A percentile compares a stretch with the other conserved stretches of the same genome.
Evolutionary conservation across 2,888 invertebrate genomes (phyloP).

Genomic region (Allacma fusca): DNA sequence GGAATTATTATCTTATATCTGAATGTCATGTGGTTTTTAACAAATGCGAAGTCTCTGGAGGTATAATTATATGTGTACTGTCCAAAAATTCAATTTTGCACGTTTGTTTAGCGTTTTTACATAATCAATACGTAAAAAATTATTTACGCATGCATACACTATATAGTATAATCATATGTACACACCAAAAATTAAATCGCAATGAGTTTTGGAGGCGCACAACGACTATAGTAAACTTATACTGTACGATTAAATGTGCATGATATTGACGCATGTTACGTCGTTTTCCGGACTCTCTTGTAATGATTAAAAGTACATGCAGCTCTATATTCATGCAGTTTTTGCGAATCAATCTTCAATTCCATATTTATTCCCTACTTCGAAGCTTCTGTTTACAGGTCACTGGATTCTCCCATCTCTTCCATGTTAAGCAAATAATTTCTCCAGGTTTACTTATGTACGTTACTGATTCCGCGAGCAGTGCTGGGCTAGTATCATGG

Average conservation of each 20-base stretch:
- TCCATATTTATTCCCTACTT: not conserved
- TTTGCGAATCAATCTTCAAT: no score
- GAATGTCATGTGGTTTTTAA: conserved; percentile 12
- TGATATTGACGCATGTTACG: no score
- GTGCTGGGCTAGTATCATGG: no score
- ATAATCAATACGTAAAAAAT: no score
- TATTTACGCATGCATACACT: no score
- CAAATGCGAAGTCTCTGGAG: not conserved
- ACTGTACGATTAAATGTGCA: no score
- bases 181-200: not conserved
- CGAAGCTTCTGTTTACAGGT: not conserved
- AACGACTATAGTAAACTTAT: not conserved
- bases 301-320: no score
- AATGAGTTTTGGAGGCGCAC: not conserved
- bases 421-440: not conserved
- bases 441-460: no score
- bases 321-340: no score
- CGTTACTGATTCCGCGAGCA: not conserved
- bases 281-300: no score
- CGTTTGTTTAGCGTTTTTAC: no score
- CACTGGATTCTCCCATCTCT: not conserved
- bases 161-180: not conserved
- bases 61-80: not conserved
- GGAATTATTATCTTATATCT: conserved; percentile 11
- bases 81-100: not conserved